Conservation (phyloP, 2,113 vertebrate genomes). For the Tautogolabrus adspersus region DNA sequence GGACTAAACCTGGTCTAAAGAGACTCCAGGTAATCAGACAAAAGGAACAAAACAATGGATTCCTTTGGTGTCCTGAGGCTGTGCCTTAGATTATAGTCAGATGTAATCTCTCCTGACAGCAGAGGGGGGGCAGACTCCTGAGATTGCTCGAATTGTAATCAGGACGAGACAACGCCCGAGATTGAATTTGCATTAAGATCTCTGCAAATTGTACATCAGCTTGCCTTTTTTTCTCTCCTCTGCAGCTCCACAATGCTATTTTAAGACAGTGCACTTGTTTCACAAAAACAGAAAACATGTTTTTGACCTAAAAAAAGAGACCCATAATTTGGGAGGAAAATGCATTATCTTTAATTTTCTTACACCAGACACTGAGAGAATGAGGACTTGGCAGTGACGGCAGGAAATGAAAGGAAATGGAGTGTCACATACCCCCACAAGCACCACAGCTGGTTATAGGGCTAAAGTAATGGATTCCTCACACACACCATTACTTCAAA, state of each 20-base stretch:
- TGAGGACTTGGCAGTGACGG: slow-evolving; percentile 38
- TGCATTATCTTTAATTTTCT: neutral
- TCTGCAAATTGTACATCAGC: slow-evolving; percentile 54
- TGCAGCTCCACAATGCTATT: slow-evolving; percentile 27
- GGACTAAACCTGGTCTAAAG: slow-evolving; percentile 9
- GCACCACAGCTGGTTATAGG: slow-evolving; percentile 63
- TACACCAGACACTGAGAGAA: slow-evolving; percentile 14
- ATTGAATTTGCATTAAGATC: slow-evolving; percentile 46
- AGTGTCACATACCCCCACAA: slow-evolving; percentile 63
- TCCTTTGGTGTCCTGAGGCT: slow-evolving; percentile 17
- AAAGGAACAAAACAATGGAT: slow-evolving; percentile 8
- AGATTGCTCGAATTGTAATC: slow-evolving; percentile 54
- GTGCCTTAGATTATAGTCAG: slow-evolving; percentile 21
- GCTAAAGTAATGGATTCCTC: slow-evolving; percentile 74
- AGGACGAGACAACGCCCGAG: slow-evolving; percentile 20
- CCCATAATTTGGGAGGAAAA: slow-evolving; percentile 12
- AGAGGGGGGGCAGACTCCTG: slow-evolving; percentile 6
- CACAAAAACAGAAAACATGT: slow-evolving; percentile 46
- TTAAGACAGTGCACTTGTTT: slow-evolving; percentile 17
- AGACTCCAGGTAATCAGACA: slow-evolving; percentile 1
- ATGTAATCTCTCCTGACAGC: slow-evolving; percentile 43
- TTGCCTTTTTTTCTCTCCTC: slow-evolving; percentile 2
- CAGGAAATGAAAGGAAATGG: slow-evolving; percentile 70
- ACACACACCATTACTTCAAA: slow-evolving; percentile 72
- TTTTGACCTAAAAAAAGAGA: slow-evolving; percentile 26